phyloP scores from a whole-genome alignment of 2,113 vertebrate species.

The Verasper variegatus region DNA sequence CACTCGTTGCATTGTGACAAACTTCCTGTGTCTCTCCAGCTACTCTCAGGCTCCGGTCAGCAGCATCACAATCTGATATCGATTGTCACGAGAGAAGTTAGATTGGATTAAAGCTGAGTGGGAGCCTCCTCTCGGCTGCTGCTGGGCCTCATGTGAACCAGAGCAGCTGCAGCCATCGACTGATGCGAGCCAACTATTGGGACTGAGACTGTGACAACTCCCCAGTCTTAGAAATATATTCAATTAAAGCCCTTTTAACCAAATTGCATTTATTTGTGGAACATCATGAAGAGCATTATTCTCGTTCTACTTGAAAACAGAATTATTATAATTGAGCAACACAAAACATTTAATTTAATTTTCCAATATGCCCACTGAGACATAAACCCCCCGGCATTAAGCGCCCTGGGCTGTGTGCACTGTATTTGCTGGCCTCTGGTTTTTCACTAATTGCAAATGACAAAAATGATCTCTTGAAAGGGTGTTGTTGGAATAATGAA shows the following conservation, averaged over 20 bases:
- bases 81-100: background rate
- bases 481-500: slow-evolving; percentile 9
- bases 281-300: background rate
- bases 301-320: background rate
- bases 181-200: background rate
- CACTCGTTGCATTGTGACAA: background rate
- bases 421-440: slow-evolving; percentile 31
- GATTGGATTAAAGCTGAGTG: background rate
- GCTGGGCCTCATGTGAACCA: background rate
- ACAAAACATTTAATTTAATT: slow-evolving; percentile 38
- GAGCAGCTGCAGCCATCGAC: background rate
- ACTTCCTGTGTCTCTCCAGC: background rate
- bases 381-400: slow-evolving; percentile 5
- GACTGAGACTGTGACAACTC: no score
- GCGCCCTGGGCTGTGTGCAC: background rate
- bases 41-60: background rate
- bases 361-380: slow-evolving; percentile 11
- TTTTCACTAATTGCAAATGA: slow-evolving; percentile 38
- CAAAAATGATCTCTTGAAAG: background rate
- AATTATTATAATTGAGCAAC: background rate
- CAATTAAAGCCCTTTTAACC: background rate
- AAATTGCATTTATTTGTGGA: background rate
- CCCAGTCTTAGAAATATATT: background rate
- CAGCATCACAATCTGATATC: background rate
- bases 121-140: background rate